A percentile compares a stretch with the other conserved stretches of the same genome.
Evolutionary conservation across 1,140 invertebrate genomes (phyloP).

Genomic region (Listronotus bonariensis): DNA sequence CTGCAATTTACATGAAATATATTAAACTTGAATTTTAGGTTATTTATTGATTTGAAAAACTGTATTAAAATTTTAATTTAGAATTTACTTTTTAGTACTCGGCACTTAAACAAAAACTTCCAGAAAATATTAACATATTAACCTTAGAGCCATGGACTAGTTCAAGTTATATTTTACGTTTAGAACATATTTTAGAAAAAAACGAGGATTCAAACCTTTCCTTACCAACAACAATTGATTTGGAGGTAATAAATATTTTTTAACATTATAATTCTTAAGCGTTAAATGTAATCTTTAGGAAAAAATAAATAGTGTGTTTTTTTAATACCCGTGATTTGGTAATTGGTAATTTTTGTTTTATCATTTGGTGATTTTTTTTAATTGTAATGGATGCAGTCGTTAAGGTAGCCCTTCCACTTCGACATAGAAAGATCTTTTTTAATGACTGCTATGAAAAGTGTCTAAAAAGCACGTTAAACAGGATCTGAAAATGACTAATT

Average conservation of each 20-base stretch:
- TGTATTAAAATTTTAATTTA: no score
- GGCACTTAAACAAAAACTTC: slow-evolving; percentile 57
- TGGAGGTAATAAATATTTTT: slow-evolving; percentile 28
- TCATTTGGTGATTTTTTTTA: no score
- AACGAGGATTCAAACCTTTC: slow-evolving; percentile 65
- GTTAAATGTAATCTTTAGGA: background rate
- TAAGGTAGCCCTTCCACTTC: no score
- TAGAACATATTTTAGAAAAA: slow-evolving; percentile 76
- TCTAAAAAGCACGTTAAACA: no score
- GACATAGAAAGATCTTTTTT: no score
- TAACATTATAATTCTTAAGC: background rate
- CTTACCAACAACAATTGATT: slow-evolving; percentile 60
- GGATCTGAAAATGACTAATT: no score
- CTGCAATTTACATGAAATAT: no score
- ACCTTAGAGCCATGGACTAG: slow-evolving; percentile 72
- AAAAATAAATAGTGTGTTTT: background rate
- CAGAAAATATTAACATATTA: slow-evolving; percentile 71
- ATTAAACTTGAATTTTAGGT: no score
- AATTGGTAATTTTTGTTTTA: no score
- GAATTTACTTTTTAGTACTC: slow-evolving; percentile 9
- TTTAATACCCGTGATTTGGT: background rate
- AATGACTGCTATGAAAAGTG: no score
- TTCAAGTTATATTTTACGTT: slow-evolving; percentile 63
- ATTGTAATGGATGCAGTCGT: no score
- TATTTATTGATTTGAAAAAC: no score